A percentile compares a stretch with the other conserved stretches of the same genome.
phyloP scores from a whole-genome alignment of 2,888 invertebrate species.

The Melinopterus prodromus region DNA sequence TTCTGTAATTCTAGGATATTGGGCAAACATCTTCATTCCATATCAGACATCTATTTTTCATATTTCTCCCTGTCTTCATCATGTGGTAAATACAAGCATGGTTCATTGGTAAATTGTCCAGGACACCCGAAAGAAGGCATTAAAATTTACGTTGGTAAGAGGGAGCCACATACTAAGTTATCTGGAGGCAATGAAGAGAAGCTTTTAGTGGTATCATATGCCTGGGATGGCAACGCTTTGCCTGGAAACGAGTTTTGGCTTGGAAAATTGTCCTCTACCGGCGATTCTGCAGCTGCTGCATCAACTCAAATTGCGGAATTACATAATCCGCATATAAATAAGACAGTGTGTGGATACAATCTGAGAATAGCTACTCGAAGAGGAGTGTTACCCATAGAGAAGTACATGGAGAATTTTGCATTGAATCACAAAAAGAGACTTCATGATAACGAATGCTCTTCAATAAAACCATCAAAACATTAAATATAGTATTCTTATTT shows the following conservation, averaged over 20 bases:
- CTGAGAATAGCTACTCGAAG: constrained; percentile 62
- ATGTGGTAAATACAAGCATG: constrained; percentile 38
- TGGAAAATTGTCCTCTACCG: constrained; percentile 64
- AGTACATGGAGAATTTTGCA: constrained; percentile 38
- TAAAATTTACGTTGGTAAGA: constrained; percentile 51
- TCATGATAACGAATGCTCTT: not conserved
- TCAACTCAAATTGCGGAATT: constrained; percentile 69
- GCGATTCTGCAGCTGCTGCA: constrained; percentile 71
- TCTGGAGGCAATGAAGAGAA: constrained; percentile 50
- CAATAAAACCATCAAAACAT: not conserved
- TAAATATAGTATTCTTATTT: not conserved
- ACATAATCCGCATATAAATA: constrained; percentile 69
- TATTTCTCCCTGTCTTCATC: constrained; percentile 42
- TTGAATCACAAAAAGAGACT: constrained; percentile 17
- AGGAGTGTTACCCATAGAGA: constrained; percentile 43
- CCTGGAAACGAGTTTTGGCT: constrained; percentile 80
- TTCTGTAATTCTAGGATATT: constrained; percentile 33
- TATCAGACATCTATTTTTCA: constrained; percentile 49
- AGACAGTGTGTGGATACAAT: constrained; percentile 62
- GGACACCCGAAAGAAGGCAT: constrained; percentile 43
- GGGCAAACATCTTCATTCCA: constrained; percentile 38
- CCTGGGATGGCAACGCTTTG: constrained; percentile 77
- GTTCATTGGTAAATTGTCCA: constrained; percentile 37
- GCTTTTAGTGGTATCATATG: constrained; percentile 71
- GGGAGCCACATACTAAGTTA: constrained; percentile 56